These are phyloP conservation scores for Etheostoma nigrum DNA, from an alignment of 2,797 vertebrate species.

Conservation along the genomic window DNA sequence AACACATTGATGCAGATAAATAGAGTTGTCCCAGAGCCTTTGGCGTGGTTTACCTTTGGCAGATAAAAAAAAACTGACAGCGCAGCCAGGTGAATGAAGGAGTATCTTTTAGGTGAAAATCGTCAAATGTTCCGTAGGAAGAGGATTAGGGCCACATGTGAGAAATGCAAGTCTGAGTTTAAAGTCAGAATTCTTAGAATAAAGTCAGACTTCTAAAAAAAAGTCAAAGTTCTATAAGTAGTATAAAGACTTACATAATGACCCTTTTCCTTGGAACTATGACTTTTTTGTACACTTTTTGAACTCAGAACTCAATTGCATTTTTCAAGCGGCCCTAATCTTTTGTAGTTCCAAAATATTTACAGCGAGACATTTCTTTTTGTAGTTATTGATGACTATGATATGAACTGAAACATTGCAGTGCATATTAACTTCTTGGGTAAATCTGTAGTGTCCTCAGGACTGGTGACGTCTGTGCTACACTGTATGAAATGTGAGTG, in stretches of 20 bases:
- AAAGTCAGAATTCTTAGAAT: no score
- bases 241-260: no score
- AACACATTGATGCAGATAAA: slow-evolving; percentile 35
- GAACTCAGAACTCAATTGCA: no score
- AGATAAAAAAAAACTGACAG: slow-evolving; percentile 1
- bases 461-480: background rate
- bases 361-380: slow-evolving; percentile 5
- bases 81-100: background rate
- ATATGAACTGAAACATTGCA: background rate
- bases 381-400: background rate
- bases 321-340: no score
- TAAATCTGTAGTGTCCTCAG: background rate
- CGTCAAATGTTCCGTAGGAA: background rate
- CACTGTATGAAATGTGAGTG: background rate
- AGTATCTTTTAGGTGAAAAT: background rate
- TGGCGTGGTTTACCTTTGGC: slow-evolving; percentile 11
- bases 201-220: no score
- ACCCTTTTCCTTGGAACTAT: no score
- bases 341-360: background rate
- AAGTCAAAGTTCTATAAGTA: no score
- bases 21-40: slow-evolving; percentile 15
- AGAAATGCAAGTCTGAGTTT: no score
- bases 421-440: no score
- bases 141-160: no score
- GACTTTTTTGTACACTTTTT: no score